Evolutionary conservation across 92 coral and sea anemone species (phyloP), one percentile per base, ranked within the genome.

Genomic region (Epizoanthus scotinus): DNA sequence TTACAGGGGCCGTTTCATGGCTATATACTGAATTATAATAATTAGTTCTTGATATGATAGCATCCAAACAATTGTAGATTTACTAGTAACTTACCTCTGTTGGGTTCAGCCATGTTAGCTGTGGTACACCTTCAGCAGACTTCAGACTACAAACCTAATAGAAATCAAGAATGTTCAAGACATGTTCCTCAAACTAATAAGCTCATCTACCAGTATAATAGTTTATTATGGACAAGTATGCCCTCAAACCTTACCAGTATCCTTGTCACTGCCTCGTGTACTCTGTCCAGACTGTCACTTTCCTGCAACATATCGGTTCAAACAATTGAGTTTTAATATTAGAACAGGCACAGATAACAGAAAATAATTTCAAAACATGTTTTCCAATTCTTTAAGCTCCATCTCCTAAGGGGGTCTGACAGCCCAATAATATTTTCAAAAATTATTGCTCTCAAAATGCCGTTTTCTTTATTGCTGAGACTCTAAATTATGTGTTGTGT

Each of bases 191-290:
- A 47, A 10, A 47, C 14, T 2, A 47, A 47, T 47, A 9, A 0
- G 2, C 52, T 2, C 52, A 47, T 9, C 2, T 47, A 9, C 52
- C 9, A 14, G 40, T 22, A 13, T 7, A 7, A 40, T 40, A 40
- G 17, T n/a, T 53, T 7, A 24, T 44, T 77, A 19, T 63, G 56
- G 22, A 68, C 87, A 70, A 20, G 47, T 22, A 38, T 12, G 17
- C 8, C n/a, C 24, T 26, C 29, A 15, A 68, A 38, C 55, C 55
- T 18, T 83, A 94, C 98, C 91, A 94, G 82, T 40, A 90, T 78
- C 80, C 97, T 88, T 70, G 94, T 90, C 34, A 94, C 42, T 70
- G 94, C 98, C 71, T 94, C 98, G 50, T 88, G 72, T 59, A 94
- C 86, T 84, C 98, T 86, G 79, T 94, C 98, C 69, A 86, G 29